phyloP scores from a whole-genome alignment of 2,888 invertebrate species.

The Tachina grossa region DNA sequence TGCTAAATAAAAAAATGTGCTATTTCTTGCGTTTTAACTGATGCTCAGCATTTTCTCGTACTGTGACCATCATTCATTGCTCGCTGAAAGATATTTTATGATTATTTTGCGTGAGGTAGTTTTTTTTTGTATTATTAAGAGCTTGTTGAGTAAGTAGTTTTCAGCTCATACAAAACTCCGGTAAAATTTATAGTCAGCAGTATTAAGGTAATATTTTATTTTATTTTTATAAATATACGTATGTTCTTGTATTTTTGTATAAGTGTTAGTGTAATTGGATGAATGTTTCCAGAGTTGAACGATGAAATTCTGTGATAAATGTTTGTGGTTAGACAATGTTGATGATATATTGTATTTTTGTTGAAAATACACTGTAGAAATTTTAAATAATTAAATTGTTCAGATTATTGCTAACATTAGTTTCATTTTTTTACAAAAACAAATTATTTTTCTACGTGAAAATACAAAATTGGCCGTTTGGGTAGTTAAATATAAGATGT shows the following conservation, averaged over 20 bases:
- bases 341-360: slow-evolving; percentile 61
- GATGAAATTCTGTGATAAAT: slow-evolving; percentile 36
- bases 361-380: slow-evolving; percentile 37
- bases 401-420: too few species aligned
- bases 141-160: slow-evolving; percentile 61
- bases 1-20: neutral
- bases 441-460: neutral
- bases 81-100: slow-evolving; percentile 68
- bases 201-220: slow-evolving; percentile 20
- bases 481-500: too few species aligned
- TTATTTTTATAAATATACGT: slow-evolving; percentile 32
- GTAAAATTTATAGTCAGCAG: slow-evolving; percentile 49
- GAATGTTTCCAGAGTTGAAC: neutral
- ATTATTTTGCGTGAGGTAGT: slow-evolving; percentile 69
- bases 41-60: slow-evolving; percentile 22
- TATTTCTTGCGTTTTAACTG: slow-evolving; percentile 33
- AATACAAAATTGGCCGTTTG: neutral
- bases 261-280: slow-evolving; percentile 43
- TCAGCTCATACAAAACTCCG: slow-evolving; percentile 27
- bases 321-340: slow-evolving; percentile 59
- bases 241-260: slow-evolving; percentile 18
- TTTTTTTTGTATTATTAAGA: slow-evolving; percentile 50
- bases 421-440: too few species aligned
- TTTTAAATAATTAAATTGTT: slow-evolving; percentile 52
- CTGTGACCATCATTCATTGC: slow-evolving; percentile 49